phyloP scores from a whole-genome alignment of 2,113 vertebrate genomes.

The Cisticola juncidis region DNA sequence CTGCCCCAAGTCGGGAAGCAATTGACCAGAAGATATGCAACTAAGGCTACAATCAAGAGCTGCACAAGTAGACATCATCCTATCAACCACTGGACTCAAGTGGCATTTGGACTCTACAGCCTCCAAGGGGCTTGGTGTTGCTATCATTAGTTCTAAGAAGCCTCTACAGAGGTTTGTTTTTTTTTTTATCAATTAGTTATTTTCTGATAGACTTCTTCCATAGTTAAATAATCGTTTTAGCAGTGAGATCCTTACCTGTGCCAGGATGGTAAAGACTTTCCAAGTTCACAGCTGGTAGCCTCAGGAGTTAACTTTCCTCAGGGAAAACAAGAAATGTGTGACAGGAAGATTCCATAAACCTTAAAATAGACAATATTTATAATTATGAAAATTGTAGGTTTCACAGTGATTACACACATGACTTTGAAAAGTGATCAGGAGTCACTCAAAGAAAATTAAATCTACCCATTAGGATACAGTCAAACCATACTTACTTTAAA shows the following conservation, averaged over 20 bases:
- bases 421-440: slow-evolving; percentile 32
- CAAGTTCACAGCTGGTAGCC: neutral
- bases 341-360: slow-evolving; percentile 11
- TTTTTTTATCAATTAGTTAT: neutral
- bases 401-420: slow-evolving; percentile 33
- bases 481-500: neutral
- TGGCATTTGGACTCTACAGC: neutral
- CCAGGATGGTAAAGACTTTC: neutral
- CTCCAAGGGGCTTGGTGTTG: neutral
- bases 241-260: neutral
- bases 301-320: neutral
- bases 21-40: neutral
- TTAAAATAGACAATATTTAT: slow-evolving; percentile 34
- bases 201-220: neutral
- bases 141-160: neutral
- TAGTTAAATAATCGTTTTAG: neutral
- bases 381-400: slow-evolving; percentile 35
- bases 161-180: neutral
- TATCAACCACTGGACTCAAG: neutral
- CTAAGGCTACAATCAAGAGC: neutral
- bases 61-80: neutral
- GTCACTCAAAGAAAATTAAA: neutral
- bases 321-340: neutral
- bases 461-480: neutral
- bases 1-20: neutral